Conservation (phyloP, 2,113 vertebrate species). For the Merops nubicus region DNA sequence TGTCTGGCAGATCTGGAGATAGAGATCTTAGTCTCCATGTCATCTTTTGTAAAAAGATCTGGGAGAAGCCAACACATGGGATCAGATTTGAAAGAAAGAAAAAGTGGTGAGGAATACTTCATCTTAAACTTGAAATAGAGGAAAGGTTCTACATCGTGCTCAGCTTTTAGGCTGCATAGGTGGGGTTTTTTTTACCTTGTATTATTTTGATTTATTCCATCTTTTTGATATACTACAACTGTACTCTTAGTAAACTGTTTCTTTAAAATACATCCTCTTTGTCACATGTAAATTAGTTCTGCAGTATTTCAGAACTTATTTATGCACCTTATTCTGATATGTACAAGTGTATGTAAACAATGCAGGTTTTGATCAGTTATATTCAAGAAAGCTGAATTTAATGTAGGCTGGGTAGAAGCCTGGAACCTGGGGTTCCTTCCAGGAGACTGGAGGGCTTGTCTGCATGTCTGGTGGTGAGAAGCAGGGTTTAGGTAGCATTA, state of each 20-base stretch:
- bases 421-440: background rate
- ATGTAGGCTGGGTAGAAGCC: background rate
- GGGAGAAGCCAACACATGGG: background rate
- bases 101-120: background rate
- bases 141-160: background rate
- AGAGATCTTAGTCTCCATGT: conserved; percentile 16
- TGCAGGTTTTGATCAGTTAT: background rate
- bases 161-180: background rate
- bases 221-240: background rate
- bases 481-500: background rate
- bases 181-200: background rate
- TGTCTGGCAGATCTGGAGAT: conserved; percentile 39
- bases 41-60: conserved; percentile 3
- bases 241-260: background rate
- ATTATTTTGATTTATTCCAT: background rate
- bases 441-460: background rate
- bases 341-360: background rate
- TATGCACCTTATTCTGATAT: background rate
- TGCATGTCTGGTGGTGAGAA: background rate
- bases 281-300: background rate
- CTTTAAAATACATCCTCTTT: background rate
- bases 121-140: background rate
- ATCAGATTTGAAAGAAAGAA: conserved; percentile 20
- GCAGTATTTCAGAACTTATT: background rate
- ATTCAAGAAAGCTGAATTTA: background rate